Base-by-base conservation (phyloP, 1,140 invertebrate species). In the Gonatopus flavifemur region DNA sequence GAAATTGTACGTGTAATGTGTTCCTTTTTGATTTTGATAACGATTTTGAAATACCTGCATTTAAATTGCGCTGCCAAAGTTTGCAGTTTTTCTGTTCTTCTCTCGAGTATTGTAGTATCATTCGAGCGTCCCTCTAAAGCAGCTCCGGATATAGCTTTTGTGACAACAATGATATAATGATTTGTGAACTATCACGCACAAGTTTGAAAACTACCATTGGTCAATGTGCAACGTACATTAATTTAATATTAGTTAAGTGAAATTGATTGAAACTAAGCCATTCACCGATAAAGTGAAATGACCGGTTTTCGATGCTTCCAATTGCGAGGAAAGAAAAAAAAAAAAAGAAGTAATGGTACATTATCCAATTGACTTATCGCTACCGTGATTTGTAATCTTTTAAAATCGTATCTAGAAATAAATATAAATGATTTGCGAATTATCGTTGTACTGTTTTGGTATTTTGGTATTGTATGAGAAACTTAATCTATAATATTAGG, bases 291-390 rank as follows among this genome's bases (percentile, higher is more conserved):
- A 61, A 49, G 41, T 56, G 58, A 59, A n/a, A n/a, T 58, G 55
- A 49, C 45, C 60, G 57, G 36, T 61, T 61, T 59, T n/a, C n/a
- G n/a, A 61, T 56, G 59, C 59, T 61, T 61, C 59, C 59, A 60
- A 45, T 61, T 56, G 52, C 51, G 30, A 59, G 39, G 36, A 55
- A 52, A 47, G n/a, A n/a, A n/a, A n/a, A n/a, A n/a, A n/a, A n/a
- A n/a, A n/a, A n/a, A n/a, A n/a, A n/a, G n/a, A n/a, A n/a, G n/a
- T n/a, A n/a, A n/a, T n/a, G 51, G 58, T 61, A 60, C 49, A 48
- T 21, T 55, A 39, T 49, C 51, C 31, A 39, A 41, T 51, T 55
- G 42, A 59, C 28, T 56, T 56, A 52, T 43, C 48, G 38, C 52
- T 46, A 43, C 15, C 32, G 52, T 61, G 33, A 33, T 61, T 61